Evolutionary conservation across 1,140 invertebrate species (phyloP), one percentile per base, ranked within the genome.

Genomic region (Zaprionus inermis): DNA sequence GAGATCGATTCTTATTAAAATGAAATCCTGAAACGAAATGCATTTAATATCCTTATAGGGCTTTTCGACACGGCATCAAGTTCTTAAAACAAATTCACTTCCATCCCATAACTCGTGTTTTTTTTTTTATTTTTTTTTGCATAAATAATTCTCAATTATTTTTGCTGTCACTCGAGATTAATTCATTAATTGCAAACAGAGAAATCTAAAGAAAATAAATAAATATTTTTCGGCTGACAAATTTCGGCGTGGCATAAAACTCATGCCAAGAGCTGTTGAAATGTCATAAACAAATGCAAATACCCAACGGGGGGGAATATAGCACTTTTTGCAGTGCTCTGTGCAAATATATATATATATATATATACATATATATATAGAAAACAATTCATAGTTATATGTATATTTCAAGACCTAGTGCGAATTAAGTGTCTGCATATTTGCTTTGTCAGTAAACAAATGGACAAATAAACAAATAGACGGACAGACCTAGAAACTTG

Each of bases 401-500:
- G 55, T 64, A 34, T 74, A 72, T 57, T 68, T 49, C 12, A 51
- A 38, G 60, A 59, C 61, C 61, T 67, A 64, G 38, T 70, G 64
- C 61, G 55, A 88, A 70, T 76, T 58, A 88, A 85, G 79, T 88
- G 82, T 67, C 55, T 57, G 76, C 60, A 82, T 82, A 76, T 85
- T 85, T 78, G 72, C 61, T 22, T 54, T 69, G 72, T 54, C 54
- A 56, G 83, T 82, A 85, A 85, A 76, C 82, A 85, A 76, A 80
- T 66, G 28, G 24, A 76, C 64, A 78, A 69, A 71, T 60, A 52
- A 14, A 55, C 60, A 38, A 28, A 52, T 28, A 12, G 22, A 54
- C 18, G n/a, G 49, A 20, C 44, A 22, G 32, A 60, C 41, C 41
- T 10, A 51, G 41, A 30, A 24, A 51, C 28, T 67, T 83, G 79